Conservation (phyloP, 2,888 invertebrate species). For the Anaspis maculata region DNA sequence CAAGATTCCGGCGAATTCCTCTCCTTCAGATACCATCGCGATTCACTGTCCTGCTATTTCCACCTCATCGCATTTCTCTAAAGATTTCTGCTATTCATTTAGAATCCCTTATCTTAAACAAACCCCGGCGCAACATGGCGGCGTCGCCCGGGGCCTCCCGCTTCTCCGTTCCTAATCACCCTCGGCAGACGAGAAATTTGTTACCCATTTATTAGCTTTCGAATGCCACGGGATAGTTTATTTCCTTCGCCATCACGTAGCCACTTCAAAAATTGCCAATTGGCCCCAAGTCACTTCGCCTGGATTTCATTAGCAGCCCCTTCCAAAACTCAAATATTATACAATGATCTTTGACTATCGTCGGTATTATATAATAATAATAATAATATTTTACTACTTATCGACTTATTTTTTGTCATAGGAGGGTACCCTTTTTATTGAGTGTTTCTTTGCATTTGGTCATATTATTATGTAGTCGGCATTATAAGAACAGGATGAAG, state of each 20-base stretch:
- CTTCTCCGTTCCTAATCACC: constrained; percentile 17
- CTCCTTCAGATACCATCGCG: constrained; percentile 25
- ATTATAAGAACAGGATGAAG: too few species aligned
- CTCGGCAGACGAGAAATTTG: constrained; percentile 19
- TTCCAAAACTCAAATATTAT: too few species aligned
- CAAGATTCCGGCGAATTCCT: constrained; percentile 23
- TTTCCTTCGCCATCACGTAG: neutral
- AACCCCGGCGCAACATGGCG: constrained; percentile 20
- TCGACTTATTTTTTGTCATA: too few species aligned
- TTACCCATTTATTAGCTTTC: constrained; percentile 18
- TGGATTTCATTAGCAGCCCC: too few species aligned
- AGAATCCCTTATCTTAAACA: constrained; percentile 29
- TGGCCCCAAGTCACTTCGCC: too few species aligned
- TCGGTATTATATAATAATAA: too few species aligned
- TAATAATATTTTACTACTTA: too few species aligned
- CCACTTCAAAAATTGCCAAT: too few species aligned
- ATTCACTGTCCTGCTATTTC: constrained; percentile 29
- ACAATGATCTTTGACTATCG: too few species aligned
- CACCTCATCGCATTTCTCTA: constrained; percentile 29
- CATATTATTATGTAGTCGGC: too few species aligned
- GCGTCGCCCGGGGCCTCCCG: constrained; percentile 11
- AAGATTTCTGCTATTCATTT: constrained; percentile 31
- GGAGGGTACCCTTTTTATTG: too few species aligned
- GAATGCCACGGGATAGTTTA: constrained; percentile 3
- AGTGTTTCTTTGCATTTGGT: too few species aligned